A percentile compares a stretch with the other conserved stretches of the same genome.
phyloP scores from a whole-genome alignment of 2,888 invertebrate genomes.

The Taphrorychus bicolor region DNA sequence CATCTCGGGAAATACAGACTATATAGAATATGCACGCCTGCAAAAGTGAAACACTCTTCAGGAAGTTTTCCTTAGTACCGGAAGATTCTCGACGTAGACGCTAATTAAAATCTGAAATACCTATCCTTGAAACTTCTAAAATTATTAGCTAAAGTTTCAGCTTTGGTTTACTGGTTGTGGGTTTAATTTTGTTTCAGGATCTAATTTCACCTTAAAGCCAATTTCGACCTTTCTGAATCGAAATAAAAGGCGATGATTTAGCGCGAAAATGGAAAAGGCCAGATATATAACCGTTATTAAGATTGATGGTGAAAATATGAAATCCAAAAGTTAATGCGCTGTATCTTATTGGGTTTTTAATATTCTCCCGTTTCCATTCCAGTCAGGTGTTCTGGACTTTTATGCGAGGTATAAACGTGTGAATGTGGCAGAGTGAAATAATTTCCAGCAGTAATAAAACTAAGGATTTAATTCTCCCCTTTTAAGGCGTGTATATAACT shows the following conservation, averaged over 20 bases:
- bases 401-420: background rate
- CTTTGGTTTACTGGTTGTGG: background rate
- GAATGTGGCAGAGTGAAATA: background rate
- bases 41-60: background rate
- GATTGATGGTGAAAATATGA: constrained; percentile 52
- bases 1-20: background rate
- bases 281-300: constrained; percentile 51
- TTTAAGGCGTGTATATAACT: constrained; percentile 16
- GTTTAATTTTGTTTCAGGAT: background rate
- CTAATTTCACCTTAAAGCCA: background rate
- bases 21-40: background rate
- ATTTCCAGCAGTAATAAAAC: constrained; percentile 12
- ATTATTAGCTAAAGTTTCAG: background rate
- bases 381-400: constrained; percentile 9
- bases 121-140: background rate
- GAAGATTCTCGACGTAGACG: background rate
- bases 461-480: constrained; percentile 19
- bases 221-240: background rate
- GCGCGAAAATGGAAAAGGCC: constrained; percentile 41
- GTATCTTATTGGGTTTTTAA: constrained; percentile 51
- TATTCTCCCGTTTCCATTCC: constrained; percentile 41
- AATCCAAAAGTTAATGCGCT: constrained; percentile 44
- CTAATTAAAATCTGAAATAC: background rate
- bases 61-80: background rate
- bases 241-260: constrained; percentile 38